Base-by-base conservation (phyloP, 2,113 vertebrate species). In the Saccopteryx leptura region DNA sequence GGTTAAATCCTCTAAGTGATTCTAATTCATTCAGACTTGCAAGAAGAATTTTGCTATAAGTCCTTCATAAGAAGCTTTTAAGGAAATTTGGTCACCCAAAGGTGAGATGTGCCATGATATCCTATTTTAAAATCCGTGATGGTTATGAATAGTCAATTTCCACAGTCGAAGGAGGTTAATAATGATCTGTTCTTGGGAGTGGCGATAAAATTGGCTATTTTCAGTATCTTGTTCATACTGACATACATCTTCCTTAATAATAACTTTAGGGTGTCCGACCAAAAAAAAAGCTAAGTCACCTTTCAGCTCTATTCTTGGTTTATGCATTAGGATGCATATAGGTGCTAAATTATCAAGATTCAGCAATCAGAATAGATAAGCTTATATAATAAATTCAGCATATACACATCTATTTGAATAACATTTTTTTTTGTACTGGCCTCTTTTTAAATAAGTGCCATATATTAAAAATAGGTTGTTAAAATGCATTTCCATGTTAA, bases 271-370 rank as follows among this genome's bases (percentile, higher is more conserved):
- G 24, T 81, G 33, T 72, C 52, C 19, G 4, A 33, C 4, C 2
- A 33, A 61, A 24, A 65, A 31, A 56, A 95, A 87, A 68, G 7
- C 66, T 15, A 56, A 48, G 52, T 76, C 46, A 33, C 54, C 72
- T 94, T 87, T 92, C 24, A 86, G 52, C 24, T 52, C 85, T 88
- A 56, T 7, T 79, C 48, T 94, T 94, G 82, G 60, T 75, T 96
- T 89, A 9, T 76, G 8, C 13, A 48, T 85, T 86, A 65, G 46
- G 54, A 61, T 91, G 39, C 9, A 61, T 89, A 15, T 28, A 31
- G 81, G 83, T 68, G 33, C 65, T 83, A 50, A 84, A 80, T 94
- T 68, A 72, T 69, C 12, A 82, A 56, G 33, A 69, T 52, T 76
- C 46, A 66, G 58, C 31, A 50, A 54, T 87, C 17, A 61, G 60